Evolutionary conservation across 1,140 invertebrate species (phyloP).

Genomic region (Neoseiulus cucumeris): DNA sequence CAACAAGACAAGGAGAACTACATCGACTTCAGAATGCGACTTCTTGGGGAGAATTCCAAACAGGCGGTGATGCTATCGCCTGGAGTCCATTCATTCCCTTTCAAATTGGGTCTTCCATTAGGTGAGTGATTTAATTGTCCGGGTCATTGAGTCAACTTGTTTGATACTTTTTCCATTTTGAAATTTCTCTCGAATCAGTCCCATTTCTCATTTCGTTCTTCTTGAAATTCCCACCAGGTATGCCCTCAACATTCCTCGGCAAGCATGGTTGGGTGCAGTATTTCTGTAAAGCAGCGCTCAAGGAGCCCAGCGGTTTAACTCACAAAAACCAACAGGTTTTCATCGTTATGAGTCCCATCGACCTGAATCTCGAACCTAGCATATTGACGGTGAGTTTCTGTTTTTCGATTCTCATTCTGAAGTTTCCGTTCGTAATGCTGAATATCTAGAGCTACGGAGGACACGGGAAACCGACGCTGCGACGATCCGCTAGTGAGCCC

Average conservation of each 20-base stretch:
- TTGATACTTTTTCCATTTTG: no score
- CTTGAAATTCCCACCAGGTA: constrained; percentile 8
- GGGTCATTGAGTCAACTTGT: no score
- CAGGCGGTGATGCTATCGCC: constrained; percentile 45
- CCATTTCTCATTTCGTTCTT: no score
- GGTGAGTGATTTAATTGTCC: constrained; percentile 31
- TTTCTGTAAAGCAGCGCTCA: constrained; percentile 69
- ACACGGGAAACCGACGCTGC: no score
- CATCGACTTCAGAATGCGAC: constrained; percentile 78
- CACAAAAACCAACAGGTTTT: constrained; percentile 93
- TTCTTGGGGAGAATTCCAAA: constrained; percentile 46
- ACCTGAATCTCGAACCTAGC: constrained; percentile 70
- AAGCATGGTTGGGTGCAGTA: constrained; percentile 91
- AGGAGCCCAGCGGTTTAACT: constrained; percentile 66
- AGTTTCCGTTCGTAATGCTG: neutral
- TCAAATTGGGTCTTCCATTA: constrained; percentile 68
- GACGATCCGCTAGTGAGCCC: no score
- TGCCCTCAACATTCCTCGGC: constrained; percentile 78
- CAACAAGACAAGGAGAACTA: constrained; percentile 64
- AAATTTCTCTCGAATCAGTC: no score
- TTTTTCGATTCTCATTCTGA: neutral
- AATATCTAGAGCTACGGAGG: no score
- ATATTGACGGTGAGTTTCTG: constrained; percentile 51
- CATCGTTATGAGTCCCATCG: constrained; percentile 87
- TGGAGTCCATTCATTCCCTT: constrained; percentile 84